A percentile compares a stretch with the other conserved stretches of the same genome.
These are phyloP conservation scores for Catonia carolina DNA, from an alignment of 2,888 invertebrate species.

Conservation along the genomic window DNA sequence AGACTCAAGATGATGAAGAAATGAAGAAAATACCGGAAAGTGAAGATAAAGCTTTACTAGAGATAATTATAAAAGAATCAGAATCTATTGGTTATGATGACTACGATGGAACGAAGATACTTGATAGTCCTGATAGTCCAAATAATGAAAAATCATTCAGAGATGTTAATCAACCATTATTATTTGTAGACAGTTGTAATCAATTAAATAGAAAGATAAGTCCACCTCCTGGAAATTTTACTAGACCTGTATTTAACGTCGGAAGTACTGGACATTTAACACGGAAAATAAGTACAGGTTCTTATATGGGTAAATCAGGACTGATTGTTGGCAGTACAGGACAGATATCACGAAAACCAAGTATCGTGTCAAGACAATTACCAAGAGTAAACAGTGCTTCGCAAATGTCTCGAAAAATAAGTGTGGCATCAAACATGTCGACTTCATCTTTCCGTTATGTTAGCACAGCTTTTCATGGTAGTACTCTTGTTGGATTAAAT, in stretches of 20 bases:
- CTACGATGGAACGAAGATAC: constrained; percentile 2
- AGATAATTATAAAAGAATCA: constrained; percentile 8
- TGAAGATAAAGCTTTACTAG: constrained; percentile 14
- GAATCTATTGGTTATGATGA: constrained; percentile 2
- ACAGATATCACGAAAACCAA: constrained; percentile 20
- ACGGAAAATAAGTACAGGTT: constrained; percentile 28
- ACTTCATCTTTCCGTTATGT: constrained; percentile 78
- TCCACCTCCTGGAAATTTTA: not conserved
- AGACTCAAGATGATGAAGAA: not conserved
- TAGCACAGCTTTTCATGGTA: constrained; percentile 79
- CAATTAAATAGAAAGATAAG: constrained; percentile 2
- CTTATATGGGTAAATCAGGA: constrained; percentile 4
- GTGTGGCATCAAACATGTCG: constrained; percentile 60
- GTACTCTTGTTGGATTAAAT: constrained; percentile 51
- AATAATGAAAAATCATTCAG: not conserved
- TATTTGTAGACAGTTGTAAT: constrained; percentile 5
- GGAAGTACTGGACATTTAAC: constrained; percentile 29
- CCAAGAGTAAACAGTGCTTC: constrained; percentile 29
- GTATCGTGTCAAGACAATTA: constrained; percentile 14
- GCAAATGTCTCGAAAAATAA: constrained; percentile 36
- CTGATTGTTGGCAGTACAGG: constrained; percentile 23
- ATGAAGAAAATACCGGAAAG: not conserved
- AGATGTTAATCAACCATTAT: constrained; percentile 12
- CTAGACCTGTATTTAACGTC: constrained; percentile 19
- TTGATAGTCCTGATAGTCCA: constrained; percentile 5